These are phyloP conservation scores for Tupiocoris notatus DNA, from an alignment of 2,888 invertebrate species.

Conservation along the genomic window DNA sequence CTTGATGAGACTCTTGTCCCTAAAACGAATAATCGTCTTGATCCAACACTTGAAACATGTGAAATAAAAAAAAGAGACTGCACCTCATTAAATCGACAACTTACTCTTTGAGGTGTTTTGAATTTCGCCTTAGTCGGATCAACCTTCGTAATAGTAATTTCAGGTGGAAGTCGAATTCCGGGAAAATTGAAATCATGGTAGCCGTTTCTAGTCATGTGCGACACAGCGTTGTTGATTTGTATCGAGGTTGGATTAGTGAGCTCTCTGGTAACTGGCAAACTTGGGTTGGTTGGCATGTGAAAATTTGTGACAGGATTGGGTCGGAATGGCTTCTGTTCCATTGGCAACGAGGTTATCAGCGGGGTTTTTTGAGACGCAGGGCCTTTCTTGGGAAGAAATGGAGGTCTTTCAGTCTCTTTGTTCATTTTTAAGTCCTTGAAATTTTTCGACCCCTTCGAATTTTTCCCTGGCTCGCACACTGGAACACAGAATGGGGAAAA, in stretches of 20 bases:
- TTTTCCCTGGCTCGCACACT: constrained; percentile 16
- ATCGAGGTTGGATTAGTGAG: constrained; percentile 50
- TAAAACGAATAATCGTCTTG: neutral
- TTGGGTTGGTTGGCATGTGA: constrained; percentile 4
- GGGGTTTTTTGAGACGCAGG: neutral
- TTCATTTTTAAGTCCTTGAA: constrained; percentile 13
- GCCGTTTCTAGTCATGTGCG: constrained; percentile 47
- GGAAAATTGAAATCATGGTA: constrained; percentile 55
- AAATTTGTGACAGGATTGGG: neutral
- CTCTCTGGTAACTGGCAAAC: constrained; percentile 44
- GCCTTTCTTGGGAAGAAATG: neutral
- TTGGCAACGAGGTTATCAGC: neutral
- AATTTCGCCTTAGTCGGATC: constrained; percentile 54
- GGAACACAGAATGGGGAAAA: neutral
- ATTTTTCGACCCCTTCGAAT: constrained; percentile 25
- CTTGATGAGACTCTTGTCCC: neutral
- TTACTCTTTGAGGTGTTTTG: constrained; percentile 50
- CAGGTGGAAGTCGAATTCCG: constrained; percentile 69
- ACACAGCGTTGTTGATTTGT: constrained; percentile 51
- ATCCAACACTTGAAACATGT: neutral
- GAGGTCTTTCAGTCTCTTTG: constrained; percentile 29
- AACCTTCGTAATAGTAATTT: constrained; percentile 65
- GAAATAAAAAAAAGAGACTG: neutral
- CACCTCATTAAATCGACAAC: too few relatives aligned
- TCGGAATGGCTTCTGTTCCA: constrained; percentile 1